A percentile compares a stretch with the other conserved stretches of the same genome.
These are phyloP conservation scores for Podarcis siculus DNA, from an alignment of 2,797 vertebrate species.

Conservation along the genomic window DNA sequence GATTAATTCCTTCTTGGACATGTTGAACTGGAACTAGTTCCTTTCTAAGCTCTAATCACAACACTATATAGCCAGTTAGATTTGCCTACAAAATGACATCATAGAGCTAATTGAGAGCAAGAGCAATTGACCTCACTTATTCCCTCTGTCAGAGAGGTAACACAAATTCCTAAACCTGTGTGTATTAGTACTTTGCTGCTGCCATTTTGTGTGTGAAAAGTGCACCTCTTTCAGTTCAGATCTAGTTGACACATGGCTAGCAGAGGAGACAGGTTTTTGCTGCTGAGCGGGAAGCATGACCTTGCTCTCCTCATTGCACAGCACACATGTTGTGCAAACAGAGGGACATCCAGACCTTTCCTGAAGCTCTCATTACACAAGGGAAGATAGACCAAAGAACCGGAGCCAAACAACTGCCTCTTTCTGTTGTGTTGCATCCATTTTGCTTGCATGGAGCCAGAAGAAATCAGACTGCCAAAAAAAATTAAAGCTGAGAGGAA, in stretches of 20 bases:
- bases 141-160: no score
- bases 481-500: neutral
- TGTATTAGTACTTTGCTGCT: neutral
- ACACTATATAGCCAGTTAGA: neutral
- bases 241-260: neutral
- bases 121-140: no score
- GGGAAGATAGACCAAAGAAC: neutral
- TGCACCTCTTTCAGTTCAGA: neutral
- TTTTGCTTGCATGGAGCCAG: neutral
- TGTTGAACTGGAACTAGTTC: no score
- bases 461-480: neutral
- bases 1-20: no score
- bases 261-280: neutral
- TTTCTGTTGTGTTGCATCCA: neutral
- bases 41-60: neutral
- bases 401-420: neutral
- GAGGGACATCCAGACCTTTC: no score
- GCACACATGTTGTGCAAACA: neutral
- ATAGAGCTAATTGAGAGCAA: neutral
- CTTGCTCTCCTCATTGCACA: neutral
- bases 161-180: no score
- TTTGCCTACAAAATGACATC: neutral
- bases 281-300: no score
- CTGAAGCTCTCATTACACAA: neutral
- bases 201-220: no score